phyloP scores from a whole-genome alignment of 2,888 invertebrate genomes.

The Nephrotoma flavescens region DNA sequence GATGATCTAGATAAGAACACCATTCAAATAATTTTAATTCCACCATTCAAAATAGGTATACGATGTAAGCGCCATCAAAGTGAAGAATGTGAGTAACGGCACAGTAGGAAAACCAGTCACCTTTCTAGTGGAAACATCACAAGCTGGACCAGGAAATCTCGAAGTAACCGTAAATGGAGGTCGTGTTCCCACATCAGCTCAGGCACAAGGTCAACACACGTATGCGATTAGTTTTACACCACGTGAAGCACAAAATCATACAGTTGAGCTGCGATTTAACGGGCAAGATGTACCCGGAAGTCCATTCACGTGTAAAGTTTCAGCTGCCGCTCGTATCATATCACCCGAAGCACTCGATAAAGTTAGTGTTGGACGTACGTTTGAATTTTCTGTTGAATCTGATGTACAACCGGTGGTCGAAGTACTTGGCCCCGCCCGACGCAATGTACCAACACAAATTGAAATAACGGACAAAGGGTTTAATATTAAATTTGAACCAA shows the following conservation, averaged over 20 bases:
- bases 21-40: background rate
- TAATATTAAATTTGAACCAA: conserved; percentile 60
- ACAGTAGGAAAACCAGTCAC: conserved; percentile 83
- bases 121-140: conserved; percentile 91
- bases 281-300: conserved; percentile 85
- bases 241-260: conserved; percentile 76
- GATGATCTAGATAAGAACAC: background rate
- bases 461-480: conserved; percentile 31
- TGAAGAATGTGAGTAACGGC: conserved; percentile 77
- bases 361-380: conserved; percentile 71
- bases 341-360: conserved; percentile 77
- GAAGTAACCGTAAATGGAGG: conserved; percentile 98
- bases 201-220: conserved; percentile 90
- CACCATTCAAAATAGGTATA: conserved; percentile 47
- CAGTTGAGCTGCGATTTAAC: conserved; percentile 91
- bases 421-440: conserved; percentile 58
- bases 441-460: conserved; percentile 51
- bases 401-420: conserved; percentile 69
- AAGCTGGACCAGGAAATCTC: conserved; percentile 95
- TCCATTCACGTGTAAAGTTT: conserved; percentile 37
- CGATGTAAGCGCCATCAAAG: conserved; percentile 85
- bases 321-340: conserved; percentile 71
- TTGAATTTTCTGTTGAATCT: conserved; percentile 77
- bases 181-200: conserved; percentile 89
- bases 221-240: conserved; percentile 97